Evolutionary conservation across 2,888 invertebrate genomes (phyloP), one percentile per base, ranked within the genome.

Genomic region (Sepiola atlantica): DNA sequence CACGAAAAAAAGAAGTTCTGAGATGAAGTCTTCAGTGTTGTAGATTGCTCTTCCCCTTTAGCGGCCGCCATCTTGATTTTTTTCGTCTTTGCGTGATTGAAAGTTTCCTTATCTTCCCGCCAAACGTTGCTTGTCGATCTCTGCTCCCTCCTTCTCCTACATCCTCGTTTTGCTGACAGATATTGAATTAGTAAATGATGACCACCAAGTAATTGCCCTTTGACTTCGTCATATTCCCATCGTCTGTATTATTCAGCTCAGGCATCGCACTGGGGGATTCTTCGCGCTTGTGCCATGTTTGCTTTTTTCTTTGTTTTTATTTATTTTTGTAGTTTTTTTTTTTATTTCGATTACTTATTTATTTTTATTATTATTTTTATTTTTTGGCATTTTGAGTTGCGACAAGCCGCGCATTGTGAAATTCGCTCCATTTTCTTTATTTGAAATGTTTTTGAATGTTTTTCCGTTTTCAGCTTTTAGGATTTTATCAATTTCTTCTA

Each of bases 131-230:
- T n/a, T 77, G 77, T 77, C 77, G n/a, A 16, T 77, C 77, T 77
- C 14, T 32, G 10, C 77, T 18, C 77, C 45, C 8, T 45, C 45
- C 45, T 8, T 45, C 8, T 45, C 45, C 45, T 45, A 45, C 45
- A 45, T 45, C 45, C 45, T 45, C 45, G 45, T 45, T 32, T 14
- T n/a, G 18, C n/a, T 77, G 77, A 77, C 77, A 77, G 77, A 77
- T 77, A 77, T 77, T 77, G 77, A 77, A 77, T 77, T 77, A 77
- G 77, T 77, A 77, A 77, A 77, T 77, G 77, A 77, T 77, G 77
- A n/a, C 77, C 16, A 77, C 77, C 61, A 77, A 77, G n/a, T 77
- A 77, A 77, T 77, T 77, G 77, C n/a, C 16, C 77, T 77, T 77
- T 77, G 77, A 77, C 77, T 32, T 16, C 14, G 77, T n/a, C 77